A percentile compares a stretch with the other conserved stretches of the same genome.
These are phyloP conservation scores for Prenolepis imparis DNA, from an alignment of 2,888 invertebrate species.

Conservation along the genomic window DNA sequence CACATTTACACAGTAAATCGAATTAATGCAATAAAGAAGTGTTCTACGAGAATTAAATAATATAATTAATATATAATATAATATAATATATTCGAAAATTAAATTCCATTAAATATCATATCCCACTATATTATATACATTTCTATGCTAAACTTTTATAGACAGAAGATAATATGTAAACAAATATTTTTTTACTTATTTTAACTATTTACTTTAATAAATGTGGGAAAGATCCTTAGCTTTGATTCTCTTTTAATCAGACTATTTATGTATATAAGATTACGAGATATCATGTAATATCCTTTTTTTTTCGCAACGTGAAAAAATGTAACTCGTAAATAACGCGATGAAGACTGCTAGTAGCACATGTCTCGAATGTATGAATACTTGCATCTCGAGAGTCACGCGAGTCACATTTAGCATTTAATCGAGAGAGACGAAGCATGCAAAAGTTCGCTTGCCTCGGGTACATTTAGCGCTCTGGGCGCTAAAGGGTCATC, in stretches of 20 bases:
- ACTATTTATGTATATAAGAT: background rate
- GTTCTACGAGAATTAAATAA: background rate
- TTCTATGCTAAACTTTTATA: background rate
- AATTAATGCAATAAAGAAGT: background rate
- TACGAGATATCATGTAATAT: background rate
- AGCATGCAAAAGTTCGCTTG: constrained; percentile 37
- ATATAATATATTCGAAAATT: background rate
- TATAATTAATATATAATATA: background rate
- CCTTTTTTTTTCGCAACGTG: too few relatives aligned
- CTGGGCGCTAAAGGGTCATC: constrained; percentile 70
- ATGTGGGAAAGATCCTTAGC: background rate
- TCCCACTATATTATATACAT: background rate
- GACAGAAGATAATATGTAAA: background rate
- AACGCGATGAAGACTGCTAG: background rate
- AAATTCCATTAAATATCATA: background rate
- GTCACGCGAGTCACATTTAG: constrained; percentile 21
- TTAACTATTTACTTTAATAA: background rate
- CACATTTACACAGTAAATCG: background rate
- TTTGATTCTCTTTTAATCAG: constrained; percentile 4
- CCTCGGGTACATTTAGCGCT: constrained; percentile 34
- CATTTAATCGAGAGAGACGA: constrained; percentile 42
- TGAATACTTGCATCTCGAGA: constrained; percentile 27
- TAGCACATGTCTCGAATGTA: background rate
- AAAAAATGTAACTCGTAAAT: background rate
- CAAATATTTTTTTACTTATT: background rate